Conservation (phyloP, 2,113 vertebrate species). For the Pelusios castaneus region DNA sequence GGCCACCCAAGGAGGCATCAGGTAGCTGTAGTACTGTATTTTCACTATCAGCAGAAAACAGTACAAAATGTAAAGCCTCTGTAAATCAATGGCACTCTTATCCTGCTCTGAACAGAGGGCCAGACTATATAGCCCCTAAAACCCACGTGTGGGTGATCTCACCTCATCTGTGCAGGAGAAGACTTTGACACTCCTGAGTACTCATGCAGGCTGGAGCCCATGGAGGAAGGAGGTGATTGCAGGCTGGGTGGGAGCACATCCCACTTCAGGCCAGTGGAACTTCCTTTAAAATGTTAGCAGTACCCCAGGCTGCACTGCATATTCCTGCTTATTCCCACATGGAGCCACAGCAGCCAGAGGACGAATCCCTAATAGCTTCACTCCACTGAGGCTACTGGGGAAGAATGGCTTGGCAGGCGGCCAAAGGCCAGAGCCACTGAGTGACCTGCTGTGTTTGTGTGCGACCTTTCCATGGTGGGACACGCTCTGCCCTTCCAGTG, state of each 20-base stretch:
- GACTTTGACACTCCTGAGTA: background rate
- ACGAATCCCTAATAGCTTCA: background rate
- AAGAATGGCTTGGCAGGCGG: background rate
- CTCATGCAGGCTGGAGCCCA: background rate
- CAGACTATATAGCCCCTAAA: background rate
- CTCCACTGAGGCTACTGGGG: background rate
- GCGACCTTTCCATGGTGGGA: background rate
- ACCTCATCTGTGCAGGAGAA: background rate
- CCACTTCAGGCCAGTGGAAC: background rate
- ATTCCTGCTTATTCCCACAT: background rate
- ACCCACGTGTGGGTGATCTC: background rate
- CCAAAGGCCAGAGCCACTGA: background rate
- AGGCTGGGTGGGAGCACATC: background rate
- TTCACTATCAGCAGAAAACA: background rate
- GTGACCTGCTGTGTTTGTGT: background rate
- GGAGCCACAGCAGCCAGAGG: background rate
- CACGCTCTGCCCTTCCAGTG: no score
- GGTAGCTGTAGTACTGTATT: background rate
- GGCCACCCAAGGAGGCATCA: background rate
- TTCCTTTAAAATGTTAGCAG: background rate
- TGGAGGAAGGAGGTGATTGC: no score
- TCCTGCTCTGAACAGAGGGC: slow-evolving; percentile 20
- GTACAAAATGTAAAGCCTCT: rapidly evolving
- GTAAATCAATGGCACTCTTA: background rate
- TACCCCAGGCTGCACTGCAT: background rate